phyloP scores from a whole-genome alignment of 2,113 vertebrate species.

The Sardina pilchardus region DNA sequence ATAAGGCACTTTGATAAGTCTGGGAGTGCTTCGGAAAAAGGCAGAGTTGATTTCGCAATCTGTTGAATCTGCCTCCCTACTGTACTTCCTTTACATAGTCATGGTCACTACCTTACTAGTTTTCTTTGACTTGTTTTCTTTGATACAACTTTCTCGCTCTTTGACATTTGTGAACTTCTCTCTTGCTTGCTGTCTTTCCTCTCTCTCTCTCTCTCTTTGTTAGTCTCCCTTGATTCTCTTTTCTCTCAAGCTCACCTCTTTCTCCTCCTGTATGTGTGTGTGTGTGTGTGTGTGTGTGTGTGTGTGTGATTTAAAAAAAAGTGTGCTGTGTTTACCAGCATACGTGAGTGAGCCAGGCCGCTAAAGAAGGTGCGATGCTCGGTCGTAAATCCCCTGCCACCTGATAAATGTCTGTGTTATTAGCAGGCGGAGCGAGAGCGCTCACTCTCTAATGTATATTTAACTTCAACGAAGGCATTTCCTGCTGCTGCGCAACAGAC shows the following conservation, averaged over 20 bases:
- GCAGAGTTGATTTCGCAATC: neutral
- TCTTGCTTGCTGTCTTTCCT: too few relatives aligned
- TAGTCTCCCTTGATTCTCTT: neutral
- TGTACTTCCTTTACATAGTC: neutral
- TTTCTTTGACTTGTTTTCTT: neutral
- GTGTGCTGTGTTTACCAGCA: neutral
- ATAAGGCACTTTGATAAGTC: neutral
- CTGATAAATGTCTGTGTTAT: conserved; percentile 53
- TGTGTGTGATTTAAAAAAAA: neutral
- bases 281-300: neutral
- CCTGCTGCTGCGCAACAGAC: conserved; percentile 35
- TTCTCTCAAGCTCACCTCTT: neutral
- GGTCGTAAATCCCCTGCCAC: conserved; percentile 49
- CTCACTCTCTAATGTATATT: conserved; percentile 46
- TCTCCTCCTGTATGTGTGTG: neutral
- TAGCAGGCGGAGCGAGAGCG: conserved; percentile 34
- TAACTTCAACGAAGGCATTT: conserved; percentile 30
- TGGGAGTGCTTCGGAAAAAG: neutral
- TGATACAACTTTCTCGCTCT: neutral
- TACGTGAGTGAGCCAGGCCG: conserved; percentile 26
- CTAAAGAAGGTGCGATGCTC: conserved; percentile 44
- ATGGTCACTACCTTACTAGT: neutral
- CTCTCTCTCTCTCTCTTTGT: neutral
- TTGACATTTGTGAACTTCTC: neutral
- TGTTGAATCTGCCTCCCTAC: neutral